Evolutionary conservation across 2,113 vertebrate genomes (phyloP), one percentile per base, ranked within the genome.

Genomic region (Hypomesus transpacificus): DNA sequence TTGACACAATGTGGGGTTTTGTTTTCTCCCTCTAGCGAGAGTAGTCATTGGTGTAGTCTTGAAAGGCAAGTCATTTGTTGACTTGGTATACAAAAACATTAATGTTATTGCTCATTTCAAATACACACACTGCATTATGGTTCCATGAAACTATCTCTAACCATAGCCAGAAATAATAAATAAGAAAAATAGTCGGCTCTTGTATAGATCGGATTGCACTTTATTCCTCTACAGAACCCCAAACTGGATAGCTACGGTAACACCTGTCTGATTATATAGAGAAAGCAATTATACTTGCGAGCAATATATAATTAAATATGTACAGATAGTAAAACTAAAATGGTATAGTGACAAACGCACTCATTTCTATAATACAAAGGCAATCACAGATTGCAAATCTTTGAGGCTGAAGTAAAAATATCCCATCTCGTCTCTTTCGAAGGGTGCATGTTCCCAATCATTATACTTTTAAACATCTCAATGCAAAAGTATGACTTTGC

Each of bases 341-440:
- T 86, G 87, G 83, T 88, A 90, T 82, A 92, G 95, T 92, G 94
- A 92, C 90, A 90, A 88, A 92, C 82, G 88, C 92, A 92, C 93
- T 91, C 89, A 75, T 79, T 87, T 91, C 88, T 87, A 90, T 89
- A 91, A 88, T 91, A 94, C 92, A 91, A 84, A 90, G 92, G 96
- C 96, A 96, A 95, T 98, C 96, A 98, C 95, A 93, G 97, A 99
- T 93, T 97, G 96, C 97, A 97, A 91, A 91, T 89, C 84, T 84
- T 85, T 74, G 77, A 88, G 89, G 91, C 89, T 77, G 85, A 87
- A 75, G 67, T 74, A 81, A 88, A 84, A 87, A 90, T 59, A 80
- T 84, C 83, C 62, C 60, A 66, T 68, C 66, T 72, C 73, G n/a
- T 28, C 80, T 72, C 73, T 51, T 69, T 77, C 58, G 8, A 67